These are phyloP conservation scores for Caenorhabditis sinica DNA, from an alignment of 2,888 invertebrate species.

Conservation along the genomic window DNA sequence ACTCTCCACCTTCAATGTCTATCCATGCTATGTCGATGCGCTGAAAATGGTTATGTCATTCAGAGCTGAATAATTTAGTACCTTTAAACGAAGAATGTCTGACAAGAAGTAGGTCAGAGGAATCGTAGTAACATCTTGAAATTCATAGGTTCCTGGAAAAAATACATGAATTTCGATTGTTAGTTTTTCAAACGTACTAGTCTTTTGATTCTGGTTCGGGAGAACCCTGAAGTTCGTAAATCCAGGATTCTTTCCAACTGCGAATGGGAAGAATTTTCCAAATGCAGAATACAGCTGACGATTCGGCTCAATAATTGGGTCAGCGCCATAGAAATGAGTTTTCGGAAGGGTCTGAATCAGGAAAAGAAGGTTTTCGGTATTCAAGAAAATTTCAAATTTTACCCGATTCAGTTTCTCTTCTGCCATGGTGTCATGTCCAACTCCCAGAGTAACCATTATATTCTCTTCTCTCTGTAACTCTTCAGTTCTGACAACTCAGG, in stretches of 20 bases:
- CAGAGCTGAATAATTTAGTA: too few species aligned
- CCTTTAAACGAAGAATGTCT: constrained; percentile 34
- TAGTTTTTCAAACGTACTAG: constrained; percentile 13
- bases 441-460: constrained; percentile 32
- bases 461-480: constrained; percentile 40
- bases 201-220: constrained; percentile 57
- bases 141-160: constrained; percentile 36
- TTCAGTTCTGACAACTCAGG: too few species aligned
- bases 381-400: too few species aligned
- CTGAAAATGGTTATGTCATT: constrained; percentile 15
- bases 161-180: too few species aligned
- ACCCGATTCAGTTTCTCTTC: constrained; percentile 40
- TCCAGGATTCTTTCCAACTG: constrained; percentile 54
- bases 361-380: too few species aligned
- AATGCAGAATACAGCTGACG: constrained; percentile 57
- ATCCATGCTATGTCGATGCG: constrained; percentile 54
- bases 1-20: constrained; percentile 63
- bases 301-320: constrained; percentile 61
- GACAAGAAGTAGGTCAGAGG: constrained; percentile 46
- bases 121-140: constrained; percentile 38
- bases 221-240: constrained; percentile 41
- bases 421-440: constrained; percentile 49
- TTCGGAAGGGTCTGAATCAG: constrained; percentile 35
- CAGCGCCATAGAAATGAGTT: constrained; percentile 60
- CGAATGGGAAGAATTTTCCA: constrained; percentile 61